phyloP scores from a whole-genome alignment of 2,888 invertebrate species.

The Philonicus albiceps region DNA sequence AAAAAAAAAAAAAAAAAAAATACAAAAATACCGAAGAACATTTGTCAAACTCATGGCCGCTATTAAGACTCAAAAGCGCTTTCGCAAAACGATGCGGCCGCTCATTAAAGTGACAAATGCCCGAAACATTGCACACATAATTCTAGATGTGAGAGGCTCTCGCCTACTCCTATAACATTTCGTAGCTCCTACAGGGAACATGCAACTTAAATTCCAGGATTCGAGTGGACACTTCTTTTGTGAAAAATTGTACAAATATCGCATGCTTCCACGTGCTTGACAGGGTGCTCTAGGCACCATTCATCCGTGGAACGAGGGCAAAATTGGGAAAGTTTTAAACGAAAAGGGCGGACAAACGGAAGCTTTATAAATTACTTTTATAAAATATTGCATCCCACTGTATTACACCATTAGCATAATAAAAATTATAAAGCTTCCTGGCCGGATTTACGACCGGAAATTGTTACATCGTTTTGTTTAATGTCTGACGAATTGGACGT shows the following conservation, averaged over 20 bases:
- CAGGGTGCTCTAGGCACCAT: background rate
- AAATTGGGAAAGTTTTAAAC: background rate
- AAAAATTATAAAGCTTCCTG: background rate
- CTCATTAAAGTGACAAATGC: constrained; percentile 50
- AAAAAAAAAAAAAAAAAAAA: too few species aligned
- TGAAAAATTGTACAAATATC: constrained; percentile 10
- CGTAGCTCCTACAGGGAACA: background rate
- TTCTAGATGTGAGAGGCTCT: background rate
- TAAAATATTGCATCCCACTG: background rate
- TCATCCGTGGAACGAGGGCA: background rate
- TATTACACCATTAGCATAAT: background rate
- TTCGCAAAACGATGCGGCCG: constrained; percentile 44
- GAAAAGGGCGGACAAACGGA: background rate
- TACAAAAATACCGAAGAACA: constrained; percentile 9
- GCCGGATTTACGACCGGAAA: background rate
- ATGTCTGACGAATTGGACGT: background rate
- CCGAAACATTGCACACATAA: constrained; percentile 47
- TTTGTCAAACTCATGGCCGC: constrained; percentile 47
- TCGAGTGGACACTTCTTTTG: constrained; percentile 25
- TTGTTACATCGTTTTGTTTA: background rate
- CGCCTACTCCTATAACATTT: background rate
- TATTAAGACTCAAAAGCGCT: constrained; percentile 47
- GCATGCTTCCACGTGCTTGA: background rate
- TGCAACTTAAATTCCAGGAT: constrained; percentile 31
- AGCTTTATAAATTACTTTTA: background rate